Evolutionary conservation across 2,797 vertebrate species (phyloP), one percentile per base, ranked within the genome.

Genomic region (Bucorvus abyssinicus): DNA sequence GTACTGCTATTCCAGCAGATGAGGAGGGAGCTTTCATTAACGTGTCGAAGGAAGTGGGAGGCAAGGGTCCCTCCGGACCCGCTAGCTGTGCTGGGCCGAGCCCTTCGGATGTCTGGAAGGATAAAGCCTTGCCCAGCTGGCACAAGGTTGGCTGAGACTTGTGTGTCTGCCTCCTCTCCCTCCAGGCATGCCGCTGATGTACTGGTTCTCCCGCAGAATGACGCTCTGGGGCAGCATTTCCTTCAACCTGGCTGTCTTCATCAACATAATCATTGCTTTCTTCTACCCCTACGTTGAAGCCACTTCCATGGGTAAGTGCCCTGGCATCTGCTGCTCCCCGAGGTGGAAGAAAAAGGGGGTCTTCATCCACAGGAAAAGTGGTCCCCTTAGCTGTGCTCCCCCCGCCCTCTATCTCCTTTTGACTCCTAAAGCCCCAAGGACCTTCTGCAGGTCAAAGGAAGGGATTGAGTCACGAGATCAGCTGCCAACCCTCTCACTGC

Each of bases 261-360:
- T 99, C 98, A 99, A 99, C 97, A 98, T 99, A 96, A 99, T 99
- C 97, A 99, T 99, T 19, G 99, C 99, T 89, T 99, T 99, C 97
- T 99, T 99, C 98, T 99, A 99, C 97, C 99, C 99, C 12, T 99
- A 99, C 0, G 96, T 98, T 55, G 98, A 98, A 92, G 98, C 98
- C 6, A 97, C 98, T 1, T 98, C 98, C 87, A 98, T 98, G 94
- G 98, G 98, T 98, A 83, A 95, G 98, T 77, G 63, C 12, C 55
- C 22, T 22, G 3, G 76, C 9, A 11, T 1, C 44, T 53, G 67
- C 76, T 75, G 84, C 77, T 88, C 52, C 75, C 87, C 0, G 0
- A 24, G 42, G 36, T 17, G 12, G 30, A 56, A 76, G 63, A 38
- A 42, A 73, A 79, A 42, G 8, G 24, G 36, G 18, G 57, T 27